Percentiles rank a stretch among this genome's conserved stretches.
These are phyloP conservation scores for Furcifer pardalis DNA, from an alignment of 2,797 vertebrate species.

Conservation along the genomic window DNA sequence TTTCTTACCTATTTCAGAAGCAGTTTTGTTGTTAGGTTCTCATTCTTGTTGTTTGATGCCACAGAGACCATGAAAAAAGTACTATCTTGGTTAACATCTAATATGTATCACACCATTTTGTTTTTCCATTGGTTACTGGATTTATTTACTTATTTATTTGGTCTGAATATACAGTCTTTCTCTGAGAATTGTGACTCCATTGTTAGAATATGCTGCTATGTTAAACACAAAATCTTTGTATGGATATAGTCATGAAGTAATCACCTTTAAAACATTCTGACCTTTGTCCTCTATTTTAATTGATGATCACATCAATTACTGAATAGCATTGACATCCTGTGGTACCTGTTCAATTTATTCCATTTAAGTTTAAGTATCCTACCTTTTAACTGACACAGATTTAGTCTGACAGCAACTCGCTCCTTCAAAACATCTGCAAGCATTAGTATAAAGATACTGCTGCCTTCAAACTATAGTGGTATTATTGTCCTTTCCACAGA, in stretches of 20 bases:
- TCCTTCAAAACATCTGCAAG: background rate
- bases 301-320: background rate
- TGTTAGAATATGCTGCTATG: background rate
- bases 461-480: too few species aligned
- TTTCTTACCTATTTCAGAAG: background rate
- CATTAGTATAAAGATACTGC: background rate
- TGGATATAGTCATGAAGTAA: background rate
- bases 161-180: too few species aligned
- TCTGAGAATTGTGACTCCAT: too few species aligned
- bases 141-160: too few species aligned
- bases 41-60: background rate
- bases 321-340: background rate
- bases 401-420: background rate
- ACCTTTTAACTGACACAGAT: background rate
- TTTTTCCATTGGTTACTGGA: background rate
- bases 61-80: background rate
- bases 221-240: background rate
- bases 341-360: background rate
- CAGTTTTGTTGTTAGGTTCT: too few species aligned
- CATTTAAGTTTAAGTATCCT: conserved; percentile 4
- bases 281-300: conserved; percentile 4
- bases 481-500: too few species aligned
- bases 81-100: background rate
- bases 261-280: conserved; percentile 14
- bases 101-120: background rate